Conservation (phyloP, 2,888 invertebrate species). For the Synanthedon andrenaeformis region DNA sequence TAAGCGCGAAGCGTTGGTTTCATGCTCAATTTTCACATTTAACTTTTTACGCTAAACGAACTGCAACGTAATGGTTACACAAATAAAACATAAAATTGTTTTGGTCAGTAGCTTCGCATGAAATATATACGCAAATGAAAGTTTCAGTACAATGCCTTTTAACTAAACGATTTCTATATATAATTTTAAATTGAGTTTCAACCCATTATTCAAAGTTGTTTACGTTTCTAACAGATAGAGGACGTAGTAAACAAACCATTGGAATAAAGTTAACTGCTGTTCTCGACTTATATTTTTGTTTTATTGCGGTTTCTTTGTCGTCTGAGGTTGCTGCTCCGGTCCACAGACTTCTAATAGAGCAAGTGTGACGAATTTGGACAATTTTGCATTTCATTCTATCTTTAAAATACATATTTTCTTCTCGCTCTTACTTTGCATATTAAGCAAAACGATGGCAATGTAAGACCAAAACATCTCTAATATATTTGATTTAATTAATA, state of each 20-base stretch:
- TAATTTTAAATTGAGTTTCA: too few relatives aligned
- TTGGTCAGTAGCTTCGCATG: slow-evolving; percentile 22
- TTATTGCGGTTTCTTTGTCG: background rate
- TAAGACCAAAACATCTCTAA: too few relatives aligned
- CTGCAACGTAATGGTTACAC: slow-evolving; percentile 40
- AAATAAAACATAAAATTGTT: slow-evolving; percentile 33
- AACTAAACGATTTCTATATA: too few relatives aligned
- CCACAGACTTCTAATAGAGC: too few relatives aligned
- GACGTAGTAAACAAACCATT: slow-evolving; percentile 4
- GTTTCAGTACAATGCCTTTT: background rate
- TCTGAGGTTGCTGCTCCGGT: background rate
- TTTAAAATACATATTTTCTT: too few relatives aligned
- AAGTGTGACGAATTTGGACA: too few relatives aligned
- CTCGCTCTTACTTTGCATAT: too few relatives aligned
- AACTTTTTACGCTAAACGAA: slow-evolving; percentile 43
- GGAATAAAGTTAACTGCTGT: background rate
- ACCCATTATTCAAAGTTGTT: background rate
- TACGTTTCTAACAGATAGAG: background rate
- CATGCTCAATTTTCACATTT: slow-evolving; percentile 17
- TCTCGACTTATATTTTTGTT: background rate
- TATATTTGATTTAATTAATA: too few relatives aligned
- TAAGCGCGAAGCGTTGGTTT: slow-evolving; percentile 10
- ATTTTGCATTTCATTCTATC: too few relatives aligned
- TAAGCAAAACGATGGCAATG: too few relatives aligned
- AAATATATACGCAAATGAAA: slow-evolving; percentile 8